phyloP scores from a whole-genome alignment of 2,888 invertebrate species.

The Dicycla oo region DNA sequence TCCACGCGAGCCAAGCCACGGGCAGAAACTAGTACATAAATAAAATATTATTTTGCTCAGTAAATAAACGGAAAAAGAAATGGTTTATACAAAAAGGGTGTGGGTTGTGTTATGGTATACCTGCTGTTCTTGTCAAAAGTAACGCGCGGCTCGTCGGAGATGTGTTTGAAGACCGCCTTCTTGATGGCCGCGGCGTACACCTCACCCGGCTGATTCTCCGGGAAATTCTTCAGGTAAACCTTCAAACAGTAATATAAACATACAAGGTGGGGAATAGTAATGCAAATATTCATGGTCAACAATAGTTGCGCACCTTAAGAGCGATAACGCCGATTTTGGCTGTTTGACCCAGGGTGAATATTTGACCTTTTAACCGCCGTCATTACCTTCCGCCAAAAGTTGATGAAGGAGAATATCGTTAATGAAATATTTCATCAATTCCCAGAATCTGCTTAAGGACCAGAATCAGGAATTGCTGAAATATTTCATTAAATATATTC shows the following conservation, averaged over 20 bases:
- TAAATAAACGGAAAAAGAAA: background rate
- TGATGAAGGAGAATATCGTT: too few species aligned
- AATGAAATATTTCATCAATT: too few species aligned
- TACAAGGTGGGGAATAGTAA: background rate
- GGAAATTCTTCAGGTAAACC: slow-evolving; percentile 88
- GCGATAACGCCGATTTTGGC: too few species aligned
- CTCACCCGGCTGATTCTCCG: slow-evolving; percentile 92
- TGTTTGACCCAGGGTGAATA: too few species aligned
- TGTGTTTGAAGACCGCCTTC: slow-evolving; percentile 88
- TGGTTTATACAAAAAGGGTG: too few species aligned
- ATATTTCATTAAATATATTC: too few species aligned
- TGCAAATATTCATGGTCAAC: background rate
- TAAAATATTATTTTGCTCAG: background rate
- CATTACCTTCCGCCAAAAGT: too few species aligned
- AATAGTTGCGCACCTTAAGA: background rate
- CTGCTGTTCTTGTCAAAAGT: slow-evolving; percentile 88
- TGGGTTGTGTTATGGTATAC: slow-evolving; percentile 68
- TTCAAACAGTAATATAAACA: slow-evolving; percentile 37
- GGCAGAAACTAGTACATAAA: too few species aligned
- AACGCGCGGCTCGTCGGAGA: slow-evolving; percentile 88
- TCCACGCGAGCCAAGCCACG: too few species aligned
- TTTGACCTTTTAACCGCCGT: too few species aligned
- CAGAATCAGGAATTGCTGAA: too few species aligned
- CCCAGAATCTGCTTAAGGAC: too few species aligned
- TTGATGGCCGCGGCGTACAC: slow-evolving; percentile 93